phyloP scores from a whole-genome alignment of 2,888 invertebrate species.

The Ornithoptera alexandrae region DNA sequence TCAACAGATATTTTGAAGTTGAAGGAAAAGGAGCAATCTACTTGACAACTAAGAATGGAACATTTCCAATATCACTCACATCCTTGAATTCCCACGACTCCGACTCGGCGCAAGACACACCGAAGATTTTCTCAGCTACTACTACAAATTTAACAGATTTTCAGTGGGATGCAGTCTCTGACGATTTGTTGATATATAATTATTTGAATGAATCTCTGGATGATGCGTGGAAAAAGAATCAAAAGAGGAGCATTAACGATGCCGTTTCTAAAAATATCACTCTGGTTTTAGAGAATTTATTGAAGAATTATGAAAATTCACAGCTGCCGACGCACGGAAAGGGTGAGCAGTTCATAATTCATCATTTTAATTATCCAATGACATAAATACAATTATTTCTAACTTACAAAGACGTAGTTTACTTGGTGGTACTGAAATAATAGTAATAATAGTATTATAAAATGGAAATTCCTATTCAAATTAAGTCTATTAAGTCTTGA shows the following conservation, averaged over 20 bases:
- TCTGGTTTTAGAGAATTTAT: conserved; percentile 89
- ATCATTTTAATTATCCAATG: no score
- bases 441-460: not conserved
- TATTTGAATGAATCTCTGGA: conserved; percentile 62
- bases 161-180: conserved; percentile 53
- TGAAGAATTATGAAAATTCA: conserved; percentile 94
- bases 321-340: conserved; percentile 93
- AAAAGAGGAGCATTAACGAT: conserved; percentile 82
- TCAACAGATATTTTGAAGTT: conserved; percentile 52
- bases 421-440: not conserved
- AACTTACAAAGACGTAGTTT: no score
- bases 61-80: conserved; percentile 75
- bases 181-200: conserved; percentile 60
- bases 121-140: conserved; percentile 60
- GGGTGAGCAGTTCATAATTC: conserved; percentile 74
- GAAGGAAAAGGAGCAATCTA: conserved; percentile 73
- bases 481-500: not conserved
- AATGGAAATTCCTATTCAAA: not conserved
- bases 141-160: conserved; percentile 59
- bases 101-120: conserved; percentile 54
- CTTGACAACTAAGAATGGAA: conserved; percentile 76
- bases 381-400: no score
- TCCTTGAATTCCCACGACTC: conserved; percentile 59
- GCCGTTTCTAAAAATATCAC: conserved; percentile 91
- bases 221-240: conserved; percentile 52